Evolutionary conservation across 2,113 vertebrate species (phyloP), one percentile per base, ranked within the genome.

Genomic region (Solea solea): DNA sequence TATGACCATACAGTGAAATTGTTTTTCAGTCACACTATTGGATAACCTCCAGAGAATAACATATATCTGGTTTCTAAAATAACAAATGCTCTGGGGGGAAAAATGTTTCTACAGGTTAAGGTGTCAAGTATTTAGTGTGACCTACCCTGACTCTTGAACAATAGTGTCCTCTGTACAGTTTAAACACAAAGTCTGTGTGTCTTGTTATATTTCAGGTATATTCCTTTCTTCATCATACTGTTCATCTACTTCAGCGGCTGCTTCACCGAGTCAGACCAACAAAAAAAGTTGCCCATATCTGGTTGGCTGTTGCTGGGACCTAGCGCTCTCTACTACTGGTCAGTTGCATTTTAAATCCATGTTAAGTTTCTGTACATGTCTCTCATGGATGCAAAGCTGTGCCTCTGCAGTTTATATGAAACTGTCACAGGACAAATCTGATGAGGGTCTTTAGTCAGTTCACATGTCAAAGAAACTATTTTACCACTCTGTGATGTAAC

Each of bases 251-350:
- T 99, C 91, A 95, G 90, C 0, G 96, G 97, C 74, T 99, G 96
- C 73, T 99, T 98, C 84, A 95, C 95, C 0, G 82, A 92, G 3
- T 58, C 74, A 3, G 84, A 81, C 41, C 90, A 90, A 0, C 90
- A 93, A 71, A 92, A 87, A 73, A 64, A 80, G 52, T 90, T 97
- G 85, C 96, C 97, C 0, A 0, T 86, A 41, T 75, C 93, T 0
- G 97, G 95, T 14, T 85, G 95, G 94, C 93, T 98, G 13, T 89
- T 99, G 39, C 77, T 96, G 69, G 93, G 86, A 40, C 97, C 97
- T 64, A 99, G 96, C 65, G 93, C 96, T 46, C 93, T 98, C 12
- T 99, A 98, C 74, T 99, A 98, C 84, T 99, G 98, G 98, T 98
- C 42, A 93, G 96, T 93, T 1, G 8, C 4, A 10, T 57, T 5